Evolutionary conservation across 2,113 vertebrate species (phyloP), one percentile per base, ranked within the genome.

Genomic region (Hystrix brachyura): DNA sequence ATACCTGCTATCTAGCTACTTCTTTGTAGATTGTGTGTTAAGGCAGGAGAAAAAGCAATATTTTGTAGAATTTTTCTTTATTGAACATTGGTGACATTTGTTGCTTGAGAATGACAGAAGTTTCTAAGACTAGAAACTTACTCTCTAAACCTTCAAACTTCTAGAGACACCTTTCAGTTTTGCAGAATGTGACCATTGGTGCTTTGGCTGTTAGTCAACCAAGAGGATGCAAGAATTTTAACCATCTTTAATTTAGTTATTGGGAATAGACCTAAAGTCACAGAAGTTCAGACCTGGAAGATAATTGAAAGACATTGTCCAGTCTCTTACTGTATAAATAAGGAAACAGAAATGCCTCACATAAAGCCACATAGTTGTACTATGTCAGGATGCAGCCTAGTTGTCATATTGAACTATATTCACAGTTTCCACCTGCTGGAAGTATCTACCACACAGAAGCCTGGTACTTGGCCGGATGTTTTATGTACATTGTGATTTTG

Each of bases 21-120:
- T 87, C 32, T 83, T 82, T 55, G 38, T 64, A 95, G 88, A 85
- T 97, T 95, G 69, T n/a, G 96, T 97, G 65, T 96, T 95, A 95
- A 92, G 64, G 90, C 13, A 87, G 78, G 87, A 0, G 12, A 83
- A 81, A 55, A 78, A n/a, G 67, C 8, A 71, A 25, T 64, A 46
- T 69, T 78, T 72, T 72, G 21, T 23, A 59, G 19, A 55, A 38
- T 38, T 84, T 91, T 64, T 81, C 86, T 65, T 65, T 59, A 17
- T 71, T 93, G 34, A 89, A 27, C 11, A 29, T 85, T 43, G 82
- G 60, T 91, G 51, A 67, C 4, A 65, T 83, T 51, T 51, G 46
- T 91, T 86, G 60, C 71, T 74, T 87, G 80, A 94, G 55, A 55
- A 2, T 29, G 62, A 69, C 17, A 60, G 62, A 32, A 34, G 32